These are phyloP conservation scores for Chloroceryle inda DNA, from an alignment of 2,797 vertebrate species.

Conservation along the genomic window DNA sequence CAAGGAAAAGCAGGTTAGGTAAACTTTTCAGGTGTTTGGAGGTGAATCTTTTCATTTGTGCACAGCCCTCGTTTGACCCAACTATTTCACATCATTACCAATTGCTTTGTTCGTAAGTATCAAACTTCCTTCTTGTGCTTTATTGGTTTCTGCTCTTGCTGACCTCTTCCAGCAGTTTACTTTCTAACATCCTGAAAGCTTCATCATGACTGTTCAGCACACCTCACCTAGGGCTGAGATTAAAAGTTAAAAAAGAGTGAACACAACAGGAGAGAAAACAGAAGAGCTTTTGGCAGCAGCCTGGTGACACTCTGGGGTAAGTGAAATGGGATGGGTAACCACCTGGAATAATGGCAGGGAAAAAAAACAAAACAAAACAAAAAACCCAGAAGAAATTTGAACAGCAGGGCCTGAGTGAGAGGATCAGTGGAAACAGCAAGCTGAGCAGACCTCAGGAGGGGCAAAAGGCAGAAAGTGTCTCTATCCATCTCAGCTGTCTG, in stretches of 20 bases:
- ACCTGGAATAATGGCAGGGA: slow-evolving; percentile 54
- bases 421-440: slow-evolving; percentile 10
- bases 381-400: neutral
- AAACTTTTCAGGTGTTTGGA: slow-evolving; percentile 68
- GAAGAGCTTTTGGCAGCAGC: slow-evolving; percentile 35
- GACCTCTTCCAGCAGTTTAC: slow-evolving; percentile 79
- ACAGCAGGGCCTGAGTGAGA: neutral
- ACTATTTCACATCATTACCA: slow-evolving; percentile 74
- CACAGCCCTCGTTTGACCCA: slow-evolving; percentile 71
- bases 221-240: slow-evolving; percentile 72
- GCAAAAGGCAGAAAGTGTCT: neutral
- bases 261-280: slow-evolving; percentile 46
- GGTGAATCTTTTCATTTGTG: slow-evolving; percentile 71
- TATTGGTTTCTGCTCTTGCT: slow-evolving; percentile 79
- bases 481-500: neutral
- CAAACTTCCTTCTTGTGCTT: slow-evolving; percentile 69
- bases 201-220: slow-evolving; percentile 70
- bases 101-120: slow-evolving; percentile 70
- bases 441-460: neutral
- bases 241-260: slow-evolving; percentile 56
- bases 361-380: neutral
- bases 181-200: slow-evolving; percentile 73
- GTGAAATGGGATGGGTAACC: slow-evolving; percentile 42
- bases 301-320: neutral
- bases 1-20: slow-evolving; percentile 37